Conservation (phyloP, 2,888 invertebrate genomes). For the Phrixothrix hirtus region DNA sequence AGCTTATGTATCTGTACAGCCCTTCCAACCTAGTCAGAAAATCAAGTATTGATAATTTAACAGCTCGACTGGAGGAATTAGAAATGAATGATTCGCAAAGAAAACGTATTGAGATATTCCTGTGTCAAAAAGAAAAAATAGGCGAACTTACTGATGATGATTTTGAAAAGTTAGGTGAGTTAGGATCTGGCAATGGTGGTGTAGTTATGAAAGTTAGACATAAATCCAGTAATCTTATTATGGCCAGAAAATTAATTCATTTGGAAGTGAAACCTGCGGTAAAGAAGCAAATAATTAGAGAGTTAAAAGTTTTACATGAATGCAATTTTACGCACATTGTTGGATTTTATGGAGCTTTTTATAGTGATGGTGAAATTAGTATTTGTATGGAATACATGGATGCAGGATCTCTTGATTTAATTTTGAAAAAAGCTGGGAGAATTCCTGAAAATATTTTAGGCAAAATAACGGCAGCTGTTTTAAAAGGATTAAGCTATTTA, state of each 20-base stretch:
- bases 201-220: conserved; percentile 99
- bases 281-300: conserved; percentile 97
- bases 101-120: conserved; percentile 88
- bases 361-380: conserved; percentile 97
- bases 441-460: conserved; percentile 94
- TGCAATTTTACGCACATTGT: conserved; percentile 99
- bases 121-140: conserved; percentile 94
- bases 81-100: conserved; percentile 95
- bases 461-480: conserved; percentile 77
- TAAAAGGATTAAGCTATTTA: conserved; percentile 95
- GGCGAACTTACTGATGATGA: conserved; percentile 90
- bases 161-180: conserved; percentile 94
- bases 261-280: conserved; percentile 98
- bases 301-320: conserved; percentile 97
- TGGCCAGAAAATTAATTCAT: conserved; percentile 98
- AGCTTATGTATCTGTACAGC: conserved; percentile 44
- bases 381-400: conserved; percentile 99
- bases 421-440: conserved; percentile 93
- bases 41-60: conserved; percentile 85
- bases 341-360: conserved; percentile 98
- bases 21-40: conserved; percentile 66
- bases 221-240: conserved; percentile 90
- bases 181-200: conserved; percentile 98
- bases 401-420: conserved; percentile 96
- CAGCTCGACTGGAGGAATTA: conserved; percentile 87